Evolutionary conservation across 1,140 invertebrate species (phyloP).

Genomic region (Papilio aristodemus): DNA sequence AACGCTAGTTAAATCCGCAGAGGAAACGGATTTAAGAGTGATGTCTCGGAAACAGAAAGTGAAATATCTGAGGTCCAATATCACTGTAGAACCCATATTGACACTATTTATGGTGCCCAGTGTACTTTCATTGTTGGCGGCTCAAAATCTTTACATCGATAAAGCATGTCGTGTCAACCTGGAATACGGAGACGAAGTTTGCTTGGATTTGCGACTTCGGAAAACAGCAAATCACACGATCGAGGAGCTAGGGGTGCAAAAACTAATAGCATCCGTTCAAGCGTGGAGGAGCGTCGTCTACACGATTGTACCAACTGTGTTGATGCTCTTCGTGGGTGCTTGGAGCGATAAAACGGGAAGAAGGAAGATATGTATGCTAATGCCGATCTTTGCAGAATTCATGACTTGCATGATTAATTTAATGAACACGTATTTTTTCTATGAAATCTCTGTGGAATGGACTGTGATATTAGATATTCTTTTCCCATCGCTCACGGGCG

Average conservation of each 20-base stretch:
- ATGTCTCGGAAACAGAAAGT: conserved; percentile 61
- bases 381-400: conserved; percentile 90
- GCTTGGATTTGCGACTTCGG: conserved; percentile 54
- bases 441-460: conserved; percentile 87
- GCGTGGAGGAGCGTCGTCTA: conserved; percentile 81
- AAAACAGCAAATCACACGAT: conserved; percentile 59
- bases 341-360: conserved; percentile 86
- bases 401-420: conserved; percentile 88
- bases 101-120: conserved; percentile 69
- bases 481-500: conserved; percentile 88
- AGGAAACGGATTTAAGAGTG: conserved; percentile 48
- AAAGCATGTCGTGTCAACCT: conserved; percentile 71
- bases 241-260: conserved; percentile 69
- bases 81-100: conserved; percentile 69
- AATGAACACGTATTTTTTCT: conserved; percentile 88
- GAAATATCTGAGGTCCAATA: conserved; percentile 62
- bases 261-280: conserved; percentile 83
- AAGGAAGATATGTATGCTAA: conserved; percentile 90
- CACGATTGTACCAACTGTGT: conserved; percentile 78
- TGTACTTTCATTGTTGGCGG: conserved; percentile 62
- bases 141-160: conserved; percentile 72
- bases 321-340: conserved; percentile 82
- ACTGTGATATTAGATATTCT: conserved; percentile 85
- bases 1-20: conserved; percentile 53
- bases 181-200: conserved; percentile 59